phyloP scores from a whole-genome alignment of 2,888 invertebrate genomes.

The Saturnia pavonia region DNA sequence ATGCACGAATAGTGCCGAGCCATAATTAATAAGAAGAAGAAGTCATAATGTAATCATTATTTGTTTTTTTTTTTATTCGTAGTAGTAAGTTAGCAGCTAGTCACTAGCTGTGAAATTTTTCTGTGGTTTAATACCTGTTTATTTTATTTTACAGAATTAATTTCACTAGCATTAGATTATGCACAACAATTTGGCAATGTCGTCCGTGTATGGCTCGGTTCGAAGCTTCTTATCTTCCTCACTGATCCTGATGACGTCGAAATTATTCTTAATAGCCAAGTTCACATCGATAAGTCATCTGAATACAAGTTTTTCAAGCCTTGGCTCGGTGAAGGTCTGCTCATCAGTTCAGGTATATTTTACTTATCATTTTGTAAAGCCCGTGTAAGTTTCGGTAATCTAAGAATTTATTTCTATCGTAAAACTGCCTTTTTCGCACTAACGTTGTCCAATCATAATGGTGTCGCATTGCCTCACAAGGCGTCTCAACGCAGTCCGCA shows the following conservation, averaged over 20 bases:
- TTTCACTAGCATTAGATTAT: slow-evolving; percentile 70
- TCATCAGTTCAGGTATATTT: slow-evolving; percentile 85
- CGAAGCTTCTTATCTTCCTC: slow-evolving; percentile 85
- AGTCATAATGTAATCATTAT: no score
- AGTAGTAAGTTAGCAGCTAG: no score
- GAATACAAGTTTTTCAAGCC: slow-evolving; percentile 90
- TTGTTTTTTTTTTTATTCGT: no score
- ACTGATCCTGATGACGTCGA: slow-evolving; percentile 88
- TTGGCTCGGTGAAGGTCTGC: slow-evolving; percentile 90
- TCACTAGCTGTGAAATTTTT: no score
- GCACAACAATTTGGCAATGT: slow-evolving; percentile 79
- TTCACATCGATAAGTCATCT: slow-evolving; percentile 87
- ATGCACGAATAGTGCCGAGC: no score
- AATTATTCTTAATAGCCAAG: slow-evolving; percentile 87
- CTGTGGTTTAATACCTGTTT: not conserved
- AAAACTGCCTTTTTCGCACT: no score
- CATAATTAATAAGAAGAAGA: no score
- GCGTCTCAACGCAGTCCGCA: no score
- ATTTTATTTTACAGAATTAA: slow-evolving; percentile 75
- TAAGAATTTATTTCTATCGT: no score
- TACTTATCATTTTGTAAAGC: slow-evolving; percentile 1
- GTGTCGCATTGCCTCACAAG: no score
- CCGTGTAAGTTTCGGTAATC: not conserved
- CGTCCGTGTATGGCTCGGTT: slow-evolving; percentile 85
- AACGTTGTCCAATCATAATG: no score